phyloP scores from a whole-genome alignment of 2,797 vertebrate genomes.

The Loris lydekkerianus region DNA sequence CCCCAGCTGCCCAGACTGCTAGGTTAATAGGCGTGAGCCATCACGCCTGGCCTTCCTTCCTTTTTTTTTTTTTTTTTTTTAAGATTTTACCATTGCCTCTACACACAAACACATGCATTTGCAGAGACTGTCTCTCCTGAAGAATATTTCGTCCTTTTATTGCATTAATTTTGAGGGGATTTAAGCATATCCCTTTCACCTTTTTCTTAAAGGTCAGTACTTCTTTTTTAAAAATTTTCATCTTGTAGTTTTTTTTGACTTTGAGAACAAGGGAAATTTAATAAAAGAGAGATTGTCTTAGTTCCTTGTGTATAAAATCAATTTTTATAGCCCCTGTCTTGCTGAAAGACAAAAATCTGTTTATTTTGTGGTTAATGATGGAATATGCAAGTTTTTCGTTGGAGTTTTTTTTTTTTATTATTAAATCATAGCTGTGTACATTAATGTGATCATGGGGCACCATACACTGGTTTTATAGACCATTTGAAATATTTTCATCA shows the following conservation, averaged over 20 bases:
- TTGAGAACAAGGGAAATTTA: neutral
- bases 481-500: no score
- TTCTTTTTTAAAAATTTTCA: neutral
- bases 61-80: neutral
- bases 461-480: no score
- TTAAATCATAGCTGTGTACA: no score
- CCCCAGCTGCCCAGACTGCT: no score
- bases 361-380: neutral
- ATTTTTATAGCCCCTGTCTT: neutral
- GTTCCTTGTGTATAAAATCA: neutral
- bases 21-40: no score
- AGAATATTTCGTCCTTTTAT: neutral
- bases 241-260: neutral
- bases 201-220: conserved; percentile 1
- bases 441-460: no score
- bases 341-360: neutral
- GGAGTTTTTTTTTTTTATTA: no score
- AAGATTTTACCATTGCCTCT: rapidly evolving
- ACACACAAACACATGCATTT: rapidly evolving
- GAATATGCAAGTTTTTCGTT: neutral
- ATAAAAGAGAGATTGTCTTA: neutral
- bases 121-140: neutral
- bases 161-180: neutral
- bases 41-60: no score
- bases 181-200: neutral